phyloP scores from a whole-genome alignment of 2,888 invertebrate species.

The Mystacides longicornis region DNA sequence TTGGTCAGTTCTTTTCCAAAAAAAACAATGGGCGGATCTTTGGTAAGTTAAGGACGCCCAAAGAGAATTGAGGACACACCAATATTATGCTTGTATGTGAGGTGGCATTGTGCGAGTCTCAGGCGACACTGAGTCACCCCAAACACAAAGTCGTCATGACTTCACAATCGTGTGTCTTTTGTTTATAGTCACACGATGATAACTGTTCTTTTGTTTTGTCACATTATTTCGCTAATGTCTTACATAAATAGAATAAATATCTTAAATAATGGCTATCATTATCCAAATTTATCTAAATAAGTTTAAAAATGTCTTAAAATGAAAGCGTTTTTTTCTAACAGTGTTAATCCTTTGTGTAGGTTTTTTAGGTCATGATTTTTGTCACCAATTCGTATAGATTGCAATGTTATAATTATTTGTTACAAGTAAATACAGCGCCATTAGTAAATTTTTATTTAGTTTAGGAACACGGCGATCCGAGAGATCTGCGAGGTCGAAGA shows the following conservation, averaged over 20 bases:
- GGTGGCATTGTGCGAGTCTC: not conserved
- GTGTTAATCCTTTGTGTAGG: too few species aligned
- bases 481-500: too few species aligned
- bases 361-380: too few species aligned
- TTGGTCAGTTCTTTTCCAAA: too few species aligned
- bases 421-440: too few species aligned
- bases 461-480: too few species aligned
- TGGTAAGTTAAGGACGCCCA: not conserved
- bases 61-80: not conserved
- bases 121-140: not conserved
- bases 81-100: too few species aligned
- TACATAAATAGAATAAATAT: not conserved
- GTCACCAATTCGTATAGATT: too few species aligned
- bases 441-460: too few species aligned
- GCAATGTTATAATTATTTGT: too few species aligned
- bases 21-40: slow-evolving; percentile 1
- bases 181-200: not conserved
- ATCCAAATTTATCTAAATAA: not conserved
- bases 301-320: not conserved
- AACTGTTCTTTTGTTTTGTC: not conserved
- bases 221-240: not conserved
- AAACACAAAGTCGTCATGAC: not conserved
- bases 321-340: too few species aligned
- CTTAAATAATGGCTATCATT: not conserved
- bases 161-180: not conserved